Evolutionary conservation across 2,888 invertebrate genomes (phyloP).

Genomic region (Plutella xylostella): DNA sequence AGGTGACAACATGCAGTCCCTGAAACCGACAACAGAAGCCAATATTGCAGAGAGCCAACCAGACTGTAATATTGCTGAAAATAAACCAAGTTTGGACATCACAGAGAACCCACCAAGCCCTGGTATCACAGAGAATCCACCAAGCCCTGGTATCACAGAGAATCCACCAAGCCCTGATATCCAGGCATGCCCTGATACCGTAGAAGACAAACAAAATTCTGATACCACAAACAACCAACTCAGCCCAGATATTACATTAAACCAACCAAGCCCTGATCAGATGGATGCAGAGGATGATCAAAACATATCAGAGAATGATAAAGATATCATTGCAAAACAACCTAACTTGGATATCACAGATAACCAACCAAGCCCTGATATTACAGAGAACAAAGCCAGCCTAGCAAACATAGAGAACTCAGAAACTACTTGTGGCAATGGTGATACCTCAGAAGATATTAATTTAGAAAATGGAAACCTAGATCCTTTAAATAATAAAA

Average conservation of each 20-base stretch:
- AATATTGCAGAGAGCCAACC: not conserved
- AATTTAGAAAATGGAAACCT: too few species aligned
- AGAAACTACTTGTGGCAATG: too few species aligned
- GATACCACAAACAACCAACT: too few species aligned
- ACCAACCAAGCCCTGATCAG: too few species aligned
- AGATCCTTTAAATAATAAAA: too few species aligned
- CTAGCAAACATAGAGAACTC: not conserved
- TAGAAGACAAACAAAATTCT: too few species aligned
- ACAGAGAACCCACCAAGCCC: not conserved
- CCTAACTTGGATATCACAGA: not conserved
- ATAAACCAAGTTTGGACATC: not conserved
- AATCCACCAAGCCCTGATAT: not conserved
- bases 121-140: not conserved
- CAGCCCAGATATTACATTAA: too few species aligned
- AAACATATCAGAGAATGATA: too few species aligned
- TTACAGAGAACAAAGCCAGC: not conserved
- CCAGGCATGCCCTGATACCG: too few species aligned
- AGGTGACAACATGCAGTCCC: conserved; percentile 10
- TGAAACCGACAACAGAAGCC: not conserved
- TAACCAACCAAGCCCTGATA: not conserved
- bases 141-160: not conserved
- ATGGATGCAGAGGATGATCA: too few species aligned
- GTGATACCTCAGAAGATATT: too few species aligned
- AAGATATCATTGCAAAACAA: not conserved
- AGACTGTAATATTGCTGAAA: not conserved